Base-by-base conservation (phyloP, 2,888 invertebrate species). In the Campopleginae sp. region DNA sequence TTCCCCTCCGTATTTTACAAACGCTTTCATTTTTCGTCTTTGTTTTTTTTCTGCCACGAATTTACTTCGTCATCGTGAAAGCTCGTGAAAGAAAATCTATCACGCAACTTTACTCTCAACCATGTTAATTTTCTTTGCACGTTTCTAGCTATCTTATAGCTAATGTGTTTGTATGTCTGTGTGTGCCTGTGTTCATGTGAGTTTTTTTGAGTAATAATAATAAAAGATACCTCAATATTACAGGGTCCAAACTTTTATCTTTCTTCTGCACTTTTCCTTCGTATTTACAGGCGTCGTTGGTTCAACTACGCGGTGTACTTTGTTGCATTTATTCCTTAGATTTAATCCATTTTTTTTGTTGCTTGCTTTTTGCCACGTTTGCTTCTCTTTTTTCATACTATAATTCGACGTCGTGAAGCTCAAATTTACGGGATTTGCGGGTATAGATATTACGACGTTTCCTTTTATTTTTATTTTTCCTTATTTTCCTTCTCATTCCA, bases 71-170 rank as follows among this genome's bases (percentile, higher is more conserved):
- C 87, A 4, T 63, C 86, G 86, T 88, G 88, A 88, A 83, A 83
- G 85, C 87, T 90, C 89, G 90, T 90, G 90, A 91, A 90, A 84
- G 89, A 91, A 89, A 89, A 89, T 61, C 89, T 91, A 87, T 90
- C 79, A 27, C 54, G 74, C 44, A 77, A 46, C 70, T 89, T 89
- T 89, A 89, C 91, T 89, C 77, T 85, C 89, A 91, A 92, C 91
- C 92, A 91, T 92, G 92, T 92, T 91, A 92, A 92, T 91, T 91
- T 91, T 91, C 90, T 91, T 92, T 91, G 89, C 91, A 91, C 89
- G 88, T 90, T 89, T 89, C 88, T 89, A 91, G 93, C 93, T 93
- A 93, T 92, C 91, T 91, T 85, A 92, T 92, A 93, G 92, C 92
- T 90, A 89, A 89, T 46, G 87, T 51, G 38, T 75, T 14, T 63